A percentile compares a stretch with the other conserved stretches of the same genome.
Conservation (phyloP, 1,140 invertebrate genomes). For the Chymomyza costata region DNA sequence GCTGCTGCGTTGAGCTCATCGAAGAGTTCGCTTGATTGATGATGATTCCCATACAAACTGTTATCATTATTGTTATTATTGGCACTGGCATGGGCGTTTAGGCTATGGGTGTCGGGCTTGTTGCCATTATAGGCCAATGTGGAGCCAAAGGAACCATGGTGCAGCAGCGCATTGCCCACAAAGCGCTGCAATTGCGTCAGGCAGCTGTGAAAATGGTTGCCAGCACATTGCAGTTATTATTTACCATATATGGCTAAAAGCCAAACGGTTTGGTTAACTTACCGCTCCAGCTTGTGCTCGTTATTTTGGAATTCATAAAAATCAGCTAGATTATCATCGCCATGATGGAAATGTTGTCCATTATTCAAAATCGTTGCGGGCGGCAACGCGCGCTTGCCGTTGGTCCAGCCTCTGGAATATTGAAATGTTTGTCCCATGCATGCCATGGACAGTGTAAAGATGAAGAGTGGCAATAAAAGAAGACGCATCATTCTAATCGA, state of each 20-base stretch:
- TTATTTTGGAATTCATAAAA: constrained; percentile 46
- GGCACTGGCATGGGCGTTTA: constrained; percentile 25
- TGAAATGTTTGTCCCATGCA: constrained; percentile 81
- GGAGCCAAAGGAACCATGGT: constrained; percentile 34
- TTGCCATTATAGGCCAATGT: constrained; percentile 29
- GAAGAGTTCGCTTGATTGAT: constrained; percentile 62
- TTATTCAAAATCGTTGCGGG: constrained; percentile 32
- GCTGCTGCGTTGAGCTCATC: constrained; percentile 49
- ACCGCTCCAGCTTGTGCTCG: constrained; percentile 57
- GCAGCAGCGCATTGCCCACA: constrained; percentile 72
- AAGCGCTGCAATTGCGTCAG: constrained; percentile 76
- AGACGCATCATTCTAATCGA: constrained; percentile 47
- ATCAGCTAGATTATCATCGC: constrained; percentile 45
- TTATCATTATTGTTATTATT: constrained; percentile 31
- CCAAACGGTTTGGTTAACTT: constrained; percentile 5
- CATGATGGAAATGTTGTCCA: constrained; percentile 32
- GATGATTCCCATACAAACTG: constrained; percentile 27
- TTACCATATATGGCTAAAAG: neutral
- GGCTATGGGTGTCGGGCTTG: constrained; percentile 18
- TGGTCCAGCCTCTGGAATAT: constrained; percentile 85
- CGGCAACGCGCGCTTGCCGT: constrained; percentile 79
- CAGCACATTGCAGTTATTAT: neutral
- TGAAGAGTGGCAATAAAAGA: constrained; percentile 56
- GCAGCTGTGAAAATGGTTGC: constrained; percentile 59
- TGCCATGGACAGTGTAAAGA: constrained; percentile 56